Evolutionary conservation across 2,113 vertebrate species (phyloP), one percentile per base, ranked within the genome.

Genomic region (Ceuthmochares aereus): DNA sequence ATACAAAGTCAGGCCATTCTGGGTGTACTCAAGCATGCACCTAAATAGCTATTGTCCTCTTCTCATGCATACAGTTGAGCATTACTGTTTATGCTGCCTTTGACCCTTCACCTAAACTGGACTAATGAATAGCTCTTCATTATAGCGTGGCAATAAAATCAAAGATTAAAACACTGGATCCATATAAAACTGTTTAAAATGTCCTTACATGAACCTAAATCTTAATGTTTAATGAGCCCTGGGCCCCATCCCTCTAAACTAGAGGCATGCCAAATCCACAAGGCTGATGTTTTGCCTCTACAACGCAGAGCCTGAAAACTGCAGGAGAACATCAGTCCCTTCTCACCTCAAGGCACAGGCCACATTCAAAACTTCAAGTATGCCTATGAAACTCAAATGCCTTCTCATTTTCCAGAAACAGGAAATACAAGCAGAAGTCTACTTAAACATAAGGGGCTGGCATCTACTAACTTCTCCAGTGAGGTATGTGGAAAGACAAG

Each of bases 191-290:
- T 87, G 25, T 63, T 96, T 95, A 73, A 85, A 64, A 82, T 96
- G 97, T 98, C 98, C 98, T 98, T 80, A 89, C 63, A 83, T 97
- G 97, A 98, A 97, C 97, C 96, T 95, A 79, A 95, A 96, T 87
- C 85, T 92, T 77, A 90, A 76, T 76, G 91, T 95, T 97, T 97
- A 98, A 97, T 96, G 96, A 97, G 94, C 84, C 93, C 91, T 95
- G 89, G 72, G 96, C 90, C 96, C 92, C 11, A 1, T 91, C 93
- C 94, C 94, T 96, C 90, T 93, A 78, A 89, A 58, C 60, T 97
- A 97, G 97, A 97, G 49, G 55, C 14, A 29, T 55, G 96, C 98
- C 98, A 98, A 97, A 92, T 94, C 91, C 87, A 63, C 0, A 21
- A 90, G 76, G 93, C 93, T 82, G 96, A 92, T 93, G 80, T 95